phyloP scores from a whole-genome alignment of 2,113 vertebrate species.

The Microcebus lehilahytsara region DNA sequence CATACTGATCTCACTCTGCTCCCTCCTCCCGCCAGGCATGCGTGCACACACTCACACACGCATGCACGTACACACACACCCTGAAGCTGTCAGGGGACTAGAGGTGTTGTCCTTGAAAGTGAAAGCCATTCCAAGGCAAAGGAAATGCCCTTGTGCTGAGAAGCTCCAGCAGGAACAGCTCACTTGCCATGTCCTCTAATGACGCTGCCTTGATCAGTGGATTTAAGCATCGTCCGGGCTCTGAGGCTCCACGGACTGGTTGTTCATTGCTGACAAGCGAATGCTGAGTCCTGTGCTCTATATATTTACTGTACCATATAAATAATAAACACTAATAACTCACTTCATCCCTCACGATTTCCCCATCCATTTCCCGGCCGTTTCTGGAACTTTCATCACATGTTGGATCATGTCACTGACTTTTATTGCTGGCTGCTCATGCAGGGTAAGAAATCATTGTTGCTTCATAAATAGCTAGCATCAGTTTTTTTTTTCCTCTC shows the following conservation, averaged over 20 bases:
- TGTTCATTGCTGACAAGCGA: not conserved
- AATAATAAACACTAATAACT: slow-evolving; percentile 56
- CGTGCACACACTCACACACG: not conserved
- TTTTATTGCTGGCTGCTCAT: slow-evolving; percentile 26
- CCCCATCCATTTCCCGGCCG: not conserved
- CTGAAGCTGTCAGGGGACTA: not conserved
- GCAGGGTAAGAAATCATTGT: slow-evolving; percentile 41
- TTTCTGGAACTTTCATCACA: slow-evolving; percentile 33
- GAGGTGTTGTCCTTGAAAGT: not conserved
- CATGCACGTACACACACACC: not conserved
- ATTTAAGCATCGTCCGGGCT: not conserved
- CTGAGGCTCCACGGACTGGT: not conserved
- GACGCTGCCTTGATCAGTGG: not conserved
- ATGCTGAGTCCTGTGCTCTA: not conserved
- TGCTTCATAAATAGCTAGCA: not conserved
- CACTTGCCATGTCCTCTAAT: not conserved
- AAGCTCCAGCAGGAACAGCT: not conserved
- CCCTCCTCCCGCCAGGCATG: not conserved
- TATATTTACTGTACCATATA: slow-evolving; percentile 23
- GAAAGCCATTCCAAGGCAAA: not conserved
- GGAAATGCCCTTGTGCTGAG: not conserved
- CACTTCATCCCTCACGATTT: not conserved
- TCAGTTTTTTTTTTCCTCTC: not conserved
- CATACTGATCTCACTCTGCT: not conserved
- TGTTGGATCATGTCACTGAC: not conserved